A percentile compares a stretch with the other conserved stretches of the same genome.
phyloP scores from a whole-genome alignment of 2,113 vertebrate genomes.

The Thoracochromis brauschi region DNA sequence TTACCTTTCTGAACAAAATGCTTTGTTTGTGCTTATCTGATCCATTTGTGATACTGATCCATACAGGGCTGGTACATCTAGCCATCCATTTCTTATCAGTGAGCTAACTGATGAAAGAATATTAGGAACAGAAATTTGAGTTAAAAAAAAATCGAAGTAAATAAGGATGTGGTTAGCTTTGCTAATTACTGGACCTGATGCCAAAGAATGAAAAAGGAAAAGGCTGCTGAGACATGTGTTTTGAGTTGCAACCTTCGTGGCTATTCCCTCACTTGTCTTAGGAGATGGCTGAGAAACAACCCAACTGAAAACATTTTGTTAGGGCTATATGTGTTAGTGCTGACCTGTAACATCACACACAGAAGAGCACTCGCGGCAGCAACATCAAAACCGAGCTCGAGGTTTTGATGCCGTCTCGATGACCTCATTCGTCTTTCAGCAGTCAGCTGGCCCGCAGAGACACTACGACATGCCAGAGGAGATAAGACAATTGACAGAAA shows the following conservation, averaged over 20 bases:
- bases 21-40: constrained; percentile 62
- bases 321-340: neutral
- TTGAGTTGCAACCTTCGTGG: constrained; percentile 32
- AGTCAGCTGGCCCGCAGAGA: constrained; percentile 19
- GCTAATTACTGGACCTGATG: constrained; percentile 57
- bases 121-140: constrained; percentile 34
- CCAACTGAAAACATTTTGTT: neutral
- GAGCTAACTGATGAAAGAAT: constrained; percentile 39
- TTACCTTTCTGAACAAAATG: constrained; percentile 41
- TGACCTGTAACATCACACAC: neutral
- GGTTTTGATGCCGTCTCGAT: neutral
- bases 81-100: constrained; percentile 33
- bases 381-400: neutral
- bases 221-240: constrained; percentile 43
- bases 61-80: constrained; percentile 14
- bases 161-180: constrained; percentile 61
- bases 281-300: constrained; percentile 1
- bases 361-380: neutral
- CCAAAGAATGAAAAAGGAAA: constrained; percentile 39
- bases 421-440: constrained; percentile 41
- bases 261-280: constrained; percentile 26
- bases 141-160: constrained; percentile 27
- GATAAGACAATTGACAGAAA: constrained; percentile 37
- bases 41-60: constrained; percentile 45
- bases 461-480: constrained; percentile 10